Base-by-base conservation (phyloP, 2,888 invertebrate species). In the Therioaphis trifolii region DNA sequence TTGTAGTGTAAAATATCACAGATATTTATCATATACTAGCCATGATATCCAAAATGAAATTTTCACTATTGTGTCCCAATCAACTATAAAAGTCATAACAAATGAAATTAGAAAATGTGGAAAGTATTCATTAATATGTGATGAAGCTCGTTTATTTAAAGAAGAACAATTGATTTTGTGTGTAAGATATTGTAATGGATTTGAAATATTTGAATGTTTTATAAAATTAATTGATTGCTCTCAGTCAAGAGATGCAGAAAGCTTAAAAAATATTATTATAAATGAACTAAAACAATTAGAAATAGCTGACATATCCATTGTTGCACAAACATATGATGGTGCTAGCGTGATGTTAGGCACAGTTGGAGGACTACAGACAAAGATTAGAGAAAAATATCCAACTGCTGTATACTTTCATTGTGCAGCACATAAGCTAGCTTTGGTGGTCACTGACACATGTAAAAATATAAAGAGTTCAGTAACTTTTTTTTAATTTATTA, bases 291-390 rank as follows among this genome's bases (percentile, higher is more conserved):
- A 24, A 43, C 24, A 69, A 46, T 46, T 69, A 24, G 21, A 46
- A 69, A 69, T 69, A 69, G 43, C 46, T 69, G 69, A 69, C 15
- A 69, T 69, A 69, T 24, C 69, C 15, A 69, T 69, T 46, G 69
- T 69, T 46, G 24, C 69, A 69, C 46, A 69, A 46, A 46, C 24
- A 46, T 69, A 69, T 46, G n/a, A 12, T 9, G 58, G 58, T 58
- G 69, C 24, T 24, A 46, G 46, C 15, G 24, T 69, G 43, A 69
- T 69, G 24, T 46, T 46, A 46, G 46, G 46, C 27, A 14, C 24
- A 4, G 21, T 69, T 46, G 27, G 46, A 24, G 24, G 46, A 46
- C 24, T 69, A 69, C 69, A 69, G 18, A 5, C 46, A 24, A 69
- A 18, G 15, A 46, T 69, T 69, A 46, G 46, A 46, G 69, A 69